These are phyloP conservation scores for Vulpes lagopus DNA, from an alignment of 2,113 vertebrate genomes.

Conservation along the genomic window DNA sequence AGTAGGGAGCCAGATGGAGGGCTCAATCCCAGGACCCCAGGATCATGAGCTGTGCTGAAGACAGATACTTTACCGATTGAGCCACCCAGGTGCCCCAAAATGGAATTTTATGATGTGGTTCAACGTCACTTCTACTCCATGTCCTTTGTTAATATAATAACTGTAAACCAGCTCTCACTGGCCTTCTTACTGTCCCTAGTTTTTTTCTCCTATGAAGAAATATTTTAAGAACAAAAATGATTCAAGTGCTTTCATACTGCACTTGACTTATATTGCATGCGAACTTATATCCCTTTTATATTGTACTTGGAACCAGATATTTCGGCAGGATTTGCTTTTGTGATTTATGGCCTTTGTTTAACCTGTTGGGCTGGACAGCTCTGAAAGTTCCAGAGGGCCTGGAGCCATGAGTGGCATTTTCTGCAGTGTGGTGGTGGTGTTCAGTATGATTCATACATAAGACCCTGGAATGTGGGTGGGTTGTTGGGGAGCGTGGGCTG, in stretches of 20 bases:
- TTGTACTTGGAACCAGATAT: not conserved
- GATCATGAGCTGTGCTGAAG: too few species aligned
- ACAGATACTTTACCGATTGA: too few species aligned
- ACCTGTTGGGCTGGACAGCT: not conserved
- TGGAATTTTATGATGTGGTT: not conserved
- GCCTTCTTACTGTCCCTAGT: not conserved
- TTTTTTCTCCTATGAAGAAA: not conserved
- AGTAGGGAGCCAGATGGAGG: too few species aligned
- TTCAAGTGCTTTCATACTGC: not conserved
- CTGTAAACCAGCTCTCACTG: not conserved
- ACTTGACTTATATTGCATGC: not conserved
- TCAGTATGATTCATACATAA: constrained; percentile 43
- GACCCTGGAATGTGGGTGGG: constrained; percentile 83
- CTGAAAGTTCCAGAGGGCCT: not conserved
- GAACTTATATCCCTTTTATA: not conserved
- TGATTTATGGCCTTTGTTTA: not conserved
- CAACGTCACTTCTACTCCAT: not conserved
- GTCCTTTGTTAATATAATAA: constrained; percentile 4
- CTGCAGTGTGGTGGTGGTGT: constrained; percentile 45
- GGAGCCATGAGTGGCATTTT: constrained; percentile 12
- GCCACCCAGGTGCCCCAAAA: too few species aligned
- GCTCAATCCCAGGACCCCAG: too few species aligned
- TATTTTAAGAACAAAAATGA: constrained; percentile 35
- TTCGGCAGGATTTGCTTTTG: not conserved
- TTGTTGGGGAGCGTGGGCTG: constrained; percentile 45